Conservation (phyloP, 2,888 invertebrate species). For the Sthenelais limicola region DNA sequence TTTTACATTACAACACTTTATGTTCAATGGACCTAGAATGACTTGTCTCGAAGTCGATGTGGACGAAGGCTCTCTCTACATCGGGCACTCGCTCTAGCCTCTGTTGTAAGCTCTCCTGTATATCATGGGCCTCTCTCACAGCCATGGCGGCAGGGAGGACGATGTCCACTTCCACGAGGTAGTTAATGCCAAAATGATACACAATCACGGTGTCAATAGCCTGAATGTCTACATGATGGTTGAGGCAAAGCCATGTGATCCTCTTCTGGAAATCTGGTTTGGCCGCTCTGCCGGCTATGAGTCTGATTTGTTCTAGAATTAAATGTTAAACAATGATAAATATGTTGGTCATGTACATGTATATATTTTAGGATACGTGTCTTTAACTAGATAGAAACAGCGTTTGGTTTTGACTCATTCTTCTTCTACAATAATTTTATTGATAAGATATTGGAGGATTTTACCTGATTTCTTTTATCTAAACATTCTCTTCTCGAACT, state of each 20-base stretch:
- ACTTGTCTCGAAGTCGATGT: slow-evolving; percentile 65
- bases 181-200: slow-evolving; percentile 73
- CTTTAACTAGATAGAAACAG: too few species aligned
- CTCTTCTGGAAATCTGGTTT: slow-evolving; percentile 67
- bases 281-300: slow-evolving; percentile 61
- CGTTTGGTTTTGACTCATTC: too few species aligned
- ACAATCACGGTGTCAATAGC: slow-evolving; percentile 73
- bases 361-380: too few species aligned
- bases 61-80: slow-evolving; percentile 74
- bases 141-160: slow-evolving; percentile 73
- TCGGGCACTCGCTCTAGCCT: slow-evolving; percentile 72
- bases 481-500: too few species aligned
- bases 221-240: slow-evolving; percentile 55
- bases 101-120: slow-evolving; percentile 72
- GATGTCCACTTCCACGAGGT: slow-evolving; percentile 72
- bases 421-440: too few species aligned
- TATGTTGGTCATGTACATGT: too few species aligned
- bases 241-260: slow-evolving; percentile 68
- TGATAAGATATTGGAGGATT: too few species aligned
- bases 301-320: slow-evolving; percentile 61
- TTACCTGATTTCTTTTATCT: too few species aligned
- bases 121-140: slow-evolving; percentile 73
- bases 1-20: slow-evolving; percentile 23
- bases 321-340: too few species aligned
- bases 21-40: slow-evolving; percentile 8